A percentile compares a stretch with the other conserved stretches of the same genome.
These are phyloP conservation scores for Chionodraco myersi DNA, from an alignment of 2,113 vertebrate genomes.

Conservation along the genomic window DNA sequence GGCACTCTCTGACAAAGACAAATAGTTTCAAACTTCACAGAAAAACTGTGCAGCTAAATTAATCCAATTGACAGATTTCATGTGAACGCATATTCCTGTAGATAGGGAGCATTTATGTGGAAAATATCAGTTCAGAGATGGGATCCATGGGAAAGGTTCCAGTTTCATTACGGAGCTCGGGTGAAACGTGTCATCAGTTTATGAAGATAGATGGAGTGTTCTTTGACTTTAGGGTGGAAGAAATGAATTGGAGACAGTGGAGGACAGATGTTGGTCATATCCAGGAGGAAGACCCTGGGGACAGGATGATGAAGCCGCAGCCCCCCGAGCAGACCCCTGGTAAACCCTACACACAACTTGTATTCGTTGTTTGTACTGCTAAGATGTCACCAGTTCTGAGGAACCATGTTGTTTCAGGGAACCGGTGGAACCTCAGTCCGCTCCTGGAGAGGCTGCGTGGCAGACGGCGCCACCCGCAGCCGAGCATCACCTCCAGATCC, in stretches of 20 bases:
- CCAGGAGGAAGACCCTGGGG: slow-evolving; percentile 84
- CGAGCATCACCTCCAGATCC: not conserved
- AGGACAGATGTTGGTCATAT: slow-evolving; percentile 88
- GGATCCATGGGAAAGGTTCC: not conserved
- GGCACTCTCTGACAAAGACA: no score
- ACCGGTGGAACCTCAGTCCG: not conserved
- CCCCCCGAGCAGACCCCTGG: not conserved
- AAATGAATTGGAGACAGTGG: slow-evolving; percentile 91
- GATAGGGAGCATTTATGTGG: not conserved
- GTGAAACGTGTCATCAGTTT: not conserved
- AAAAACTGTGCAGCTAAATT: no score
- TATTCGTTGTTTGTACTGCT: not conserved
- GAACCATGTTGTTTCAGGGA: slow-evolving; percentile 16
- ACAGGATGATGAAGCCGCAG: slow-evolving; percentile 6
- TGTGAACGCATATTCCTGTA: no score
- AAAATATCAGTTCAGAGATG: not conserved
- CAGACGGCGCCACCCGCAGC: not conserved
- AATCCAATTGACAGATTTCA: no score
- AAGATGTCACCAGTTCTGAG: not conserved
- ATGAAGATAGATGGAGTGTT: not conserved
- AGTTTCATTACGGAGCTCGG: no score
- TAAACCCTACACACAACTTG: not conserved
- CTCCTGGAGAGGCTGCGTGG: slow-evolving; percentile 13
- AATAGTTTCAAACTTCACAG: no score
- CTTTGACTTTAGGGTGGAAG: slow-evolving; percentile 83